Evolutionary conservation across 1,140 invertebrate genomes (phyloP).

Genomic region (Bombus turneri): DNA sequence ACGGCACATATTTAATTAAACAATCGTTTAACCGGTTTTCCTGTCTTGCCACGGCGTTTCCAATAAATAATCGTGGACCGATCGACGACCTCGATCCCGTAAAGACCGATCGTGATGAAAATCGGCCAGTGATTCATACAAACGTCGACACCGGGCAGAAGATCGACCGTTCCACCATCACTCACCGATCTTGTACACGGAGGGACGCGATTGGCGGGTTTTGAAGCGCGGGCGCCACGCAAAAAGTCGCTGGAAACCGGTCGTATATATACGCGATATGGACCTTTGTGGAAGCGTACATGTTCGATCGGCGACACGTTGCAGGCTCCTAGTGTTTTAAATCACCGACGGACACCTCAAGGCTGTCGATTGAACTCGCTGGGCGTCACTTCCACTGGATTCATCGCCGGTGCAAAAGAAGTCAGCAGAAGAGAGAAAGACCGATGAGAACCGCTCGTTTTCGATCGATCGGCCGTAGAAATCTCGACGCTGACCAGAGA

Average conservation of each 20-base stretch:
- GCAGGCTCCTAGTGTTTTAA: conserved; percentile 78
- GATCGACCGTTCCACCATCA: conserved; percentile 61
- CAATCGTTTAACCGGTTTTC: conserved; percentile 41
- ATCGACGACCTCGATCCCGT: conserved; percentile 43
- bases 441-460: conserved; percentile 13
- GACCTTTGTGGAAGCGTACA: conserved; percentile 30
- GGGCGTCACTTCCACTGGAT: conserved; percentile 73
- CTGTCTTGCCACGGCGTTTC: neutral
- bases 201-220: conserved; percentile 45
- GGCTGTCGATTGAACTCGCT: conserved; percentile 75
- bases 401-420: conserved; percentile 36
- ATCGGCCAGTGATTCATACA: conserved; percentile 45
- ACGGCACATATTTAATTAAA: conserved; percentile 25
- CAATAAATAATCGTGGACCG: conserved; percentile 19
- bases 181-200: conserved; percentile 26
- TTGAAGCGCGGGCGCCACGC: conserved; percentile 61
- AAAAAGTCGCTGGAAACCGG: conserved; percentile 76
- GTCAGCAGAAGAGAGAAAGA: neutral
- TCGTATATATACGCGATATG: conserved; percentile 22
- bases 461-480: conserved; percentile 19
- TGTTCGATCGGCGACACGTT: conserved; percentile 74
- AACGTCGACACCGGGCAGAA: conserved; percentile 50
- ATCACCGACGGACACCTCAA: conserved; percentile 80
- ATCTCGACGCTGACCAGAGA: neutral
- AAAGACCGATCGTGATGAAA: conserved; percentile 37